Evolutionary conservation across 2,888 invertebrate genomes (phyloP), one percentile per base, ranked within the genome.

Genomic region (Mythimna ferrago): DNA sequence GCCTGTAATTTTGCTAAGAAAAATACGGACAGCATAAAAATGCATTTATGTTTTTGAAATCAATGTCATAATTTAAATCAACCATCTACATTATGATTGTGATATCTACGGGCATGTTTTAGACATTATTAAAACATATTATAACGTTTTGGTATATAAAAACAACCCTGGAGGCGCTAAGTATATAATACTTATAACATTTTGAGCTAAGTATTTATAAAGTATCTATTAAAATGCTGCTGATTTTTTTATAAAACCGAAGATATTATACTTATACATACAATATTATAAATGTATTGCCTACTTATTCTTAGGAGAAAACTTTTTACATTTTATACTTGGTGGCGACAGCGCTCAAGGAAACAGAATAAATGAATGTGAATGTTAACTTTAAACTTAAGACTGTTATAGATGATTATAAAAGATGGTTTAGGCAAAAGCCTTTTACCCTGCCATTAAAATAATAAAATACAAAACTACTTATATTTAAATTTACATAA

Each of bases 401-500:
- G 61, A 58, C 41, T 56, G 38, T 19, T 63, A 19, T 76, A 53
- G 26, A 44, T 61, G 32, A 48, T 73, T 70, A 44, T 51, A 51
- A 80, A 60, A 70, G 19, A 60, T 66, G 73, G 73, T 79, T 78
- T 58, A 66, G 83, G 82, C 83, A 78, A 82, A 79, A 73, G 76
- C 77, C 79, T 64, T 66, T 63, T 73, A 84, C 79, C 78, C 84
- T 82, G 86, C 71, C 75, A 66, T 82, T 67, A 79, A 88, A 85
- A 77, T 81, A 80, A 81, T 73, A 68, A 81, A 76, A 74, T 73
- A 73, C 65, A 65, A 64, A 73, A 75, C 58, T 73, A 72, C 63
- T 62, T 66, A 69, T 60, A 75, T 61, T 56, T 57, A 73, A 72
- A 64, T 81, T 78, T 80, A 69, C 14, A 19, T 66, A 51, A 19